Evolutionary conservation across 2,797 vertebrate species (phyloP).

Genomic region (Oophaga sylvatica): DNA sequence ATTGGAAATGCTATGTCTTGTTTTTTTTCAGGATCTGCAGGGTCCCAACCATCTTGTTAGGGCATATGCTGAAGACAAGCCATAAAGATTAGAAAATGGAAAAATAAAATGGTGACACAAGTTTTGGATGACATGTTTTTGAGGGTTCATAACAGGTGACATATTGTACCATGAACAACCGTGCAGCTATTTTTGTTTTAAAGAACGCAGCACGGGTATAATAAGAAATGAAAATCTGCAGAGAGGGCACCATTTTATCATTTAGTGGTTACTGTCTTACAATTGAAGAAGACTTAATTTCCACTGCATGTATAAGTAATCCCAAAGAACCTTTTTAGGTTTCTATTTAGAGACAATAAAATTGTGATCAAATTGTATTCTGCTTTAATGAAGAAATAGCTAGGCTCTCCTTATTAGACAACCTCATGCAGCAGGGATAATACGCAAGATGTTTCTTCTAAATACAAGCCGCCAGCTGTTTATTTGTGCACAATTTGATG

Average conservation of each 20-base stretch:
- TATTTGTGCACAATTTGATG: constrained; percentile 63
- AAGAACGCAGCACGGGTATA: constrained; percentile 38
- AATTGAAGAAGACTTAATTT: constrained; percentile 53
- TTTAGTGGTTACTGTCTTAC: constrained; percentile 54
- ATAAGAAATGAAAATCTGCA: constrained; percentile 41
- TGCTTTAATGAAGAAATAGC: constrained; percentile 62
- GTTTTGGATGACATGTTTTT: not conserved
- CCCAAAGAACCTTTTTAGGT: constrained; percentile 55
- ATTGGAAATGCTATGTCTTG: too few relatives aligned
- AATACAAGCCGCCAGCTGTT: constrained; percentile 62
- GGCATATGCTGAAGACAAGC: too few relatives aligned
- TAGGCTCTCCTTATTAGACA: constrained; percentile 62
- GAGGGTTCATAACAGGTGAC: constrained; percentile 7
- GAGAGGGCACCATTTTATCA: constrained; percentile 60
- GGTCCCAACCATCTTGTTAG: too few relatives aligned
- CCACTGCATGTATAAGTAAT: constrained; percentile 56
- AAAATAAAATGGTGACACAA: not conserved
- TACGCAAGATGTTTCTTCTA: constrained; percentile 62
- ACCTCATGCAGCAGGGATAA: constrained; percentile 60
- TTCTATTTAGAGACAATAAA: constrained; percentile 63
- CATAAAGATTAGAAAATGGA: not conserved
- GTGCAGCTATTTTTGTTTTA: constrained; percentile 30
- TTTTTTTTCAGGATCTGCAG: too few relatives aligned
- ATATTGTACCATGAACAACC: not conserved
- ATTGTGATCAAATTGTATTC: constrained; percentile 62